Evolutionary conservation across 2,888 invertebrate species (phyloP), one percentile per base, ranked within the genome.

Genomic region (Cosmia pyralina): DNA sequence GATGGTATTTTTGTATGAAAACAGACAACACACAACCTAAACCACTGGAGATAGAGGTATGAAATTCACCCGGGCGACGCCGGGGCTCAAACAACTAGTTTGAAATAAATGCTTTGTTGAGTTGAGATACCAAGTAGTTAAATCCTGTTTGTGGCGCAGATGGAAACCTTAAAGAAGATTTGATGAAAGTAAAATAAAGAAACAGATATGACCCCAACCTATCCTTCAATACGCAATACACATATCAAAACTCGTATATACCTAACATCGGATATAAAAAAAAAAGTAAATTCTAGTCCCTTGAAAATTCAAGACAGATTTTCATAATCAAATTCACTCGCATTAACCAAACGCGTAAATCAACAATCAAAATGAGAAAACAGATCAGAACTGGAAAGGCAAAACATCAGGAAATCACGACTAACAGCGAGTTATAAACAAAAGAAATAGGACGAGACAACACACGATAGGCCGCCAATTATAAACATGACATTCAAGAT

Each of bases 401-500:
- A 73, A 78, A 83, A 75, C 71, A 78, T 55, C 58, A 75, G 79
- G 75, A 75, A 83, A 75, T 74, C 69, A 70, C 59, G 72, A 75
- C 52, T 79, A 60, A 73, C 76, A 69, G 57, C 34, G 38, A 60
- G 64, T 48, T 75, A 82, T 85, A 82, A 84, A 84, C 85, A 83
- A 79, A 74, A 62, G 65, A 90, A 87, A 78, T 84, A 81, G 89
- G 85, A 67, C 89, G 72, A 80, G 69, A 64, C 79, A 85, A 70
- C 83, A 77, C 72, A 73, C 77, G 76, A 83, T 84, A 75, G 82
- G 66, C 85, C 83, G 85, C 84, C 84, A 79, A 83, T 88, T 88
- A 87, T 83, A 82, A 87, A 85, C 79, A 78, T 87, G 87, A 87
- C 85, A 85, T 88, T 85, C 84, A 88, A 86, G 82, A 85, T 87